Evolutionary conservation across 2,797 vertebrate species (phyloP), one percentile per base, ranked within the genome.

Genomic region (Epinephelus coioides): DNA sequence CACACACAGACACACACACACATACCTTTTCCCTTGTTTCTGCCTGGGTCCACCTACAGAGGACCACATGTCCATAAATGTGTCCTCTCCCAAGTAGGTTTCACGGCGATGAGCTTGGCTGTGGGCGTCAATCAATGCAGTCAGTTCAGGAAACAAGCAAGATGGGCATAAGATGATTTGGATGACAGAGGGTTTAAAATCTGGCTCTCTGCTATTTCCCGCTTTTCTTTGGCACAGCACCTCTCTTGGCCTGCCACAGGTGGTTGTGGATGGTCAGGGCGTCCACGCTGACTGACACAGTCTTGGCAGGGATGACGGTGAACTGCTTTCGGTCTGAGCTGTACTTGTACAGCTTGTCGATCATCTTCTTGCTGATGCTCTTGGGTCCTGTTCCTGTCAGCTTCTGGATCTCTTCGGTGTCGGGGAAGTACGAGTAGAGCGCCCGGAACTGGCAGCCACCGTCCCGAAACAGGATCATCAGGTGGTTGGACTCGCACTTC

Each of bases 291-390:
- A 97, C 98, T 0, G 98, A 99, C 95, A 99, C 97, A 75, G 98
- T 99, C 94, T 99, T 99, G 94, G 98, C 97, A 0, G 98, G 98
- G 79, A 99, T 99, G 91, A 97, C 94, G 0, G 95, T 99, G 71
- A 99, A 99, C 94, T 98, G 98, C 91, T 99, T 99, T 2, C 98
- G 95, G 95, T 99, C 98, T 0, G 98, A 99, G 92, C 95, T 99
- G 95, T 99, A 99, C 86, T 99, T 99, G 85, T 99, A 99, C 67
- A 99, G 95, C 91, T 98, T 99, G 93, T 99, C 98, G 3, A 99
- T 97, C 98, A 99, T 99, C 91, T 99, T 99, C 95, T 96, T 98
- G 91, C 95, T 96, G 96, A 99, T 97, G 95, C 92, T 97, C 93
- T 96, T 97, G 60, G 98, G 98, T 57, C 98, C 98, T 0, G 97